phyloP scores from a whole-genome alignment of 2,113 vertebrate genomes.

The Microcebus murinus region DNA sequence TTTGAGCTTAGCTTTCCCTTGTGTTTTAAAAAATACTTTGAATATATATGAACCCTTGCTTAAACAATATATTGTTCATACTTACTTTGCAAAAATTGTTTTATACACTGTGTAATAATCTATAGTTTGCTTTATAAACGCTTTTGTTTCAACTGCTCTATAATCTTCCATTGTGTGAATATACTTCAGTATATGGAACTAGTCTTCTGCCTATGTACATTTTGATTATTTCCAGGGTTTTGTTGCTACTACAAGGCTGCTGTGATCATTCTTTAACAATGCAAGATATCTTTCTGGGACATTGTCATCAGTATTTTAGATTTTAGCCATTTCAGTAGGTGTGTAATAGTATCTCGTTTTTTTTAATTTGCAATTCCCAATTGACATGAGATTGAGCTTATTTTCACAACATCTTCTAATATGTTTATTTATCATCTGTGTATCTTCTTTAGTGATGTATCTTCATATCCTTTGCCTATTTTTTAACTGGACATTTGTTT shows the following conservation, averaged over 20 bases:
- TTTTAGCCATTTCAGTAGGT: background rate
- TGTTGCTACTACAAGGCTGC: background rate
- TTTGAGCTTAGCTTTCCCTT: background rate
- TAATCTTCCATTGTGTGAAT: background rate
- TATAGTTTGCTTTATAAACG: background rate
- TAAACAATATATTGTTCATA: background rate
- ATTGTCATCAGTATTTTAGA: background rate
- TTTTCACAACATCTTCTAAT: background rate
- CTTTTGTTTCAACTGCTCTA: background rate
- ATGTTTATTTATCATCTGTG: background rate
- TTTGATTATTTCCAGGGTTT: background rate
- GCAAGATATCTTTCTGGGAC: background rate
- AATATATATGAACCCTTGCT: background rate
- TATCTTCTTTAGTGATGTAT: background rate
- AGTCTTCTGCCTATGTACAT: background rate
- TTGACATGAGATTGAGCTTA: background rate
- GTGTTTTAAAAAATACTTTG: background rate
- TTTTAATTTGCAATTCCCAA: background rate
- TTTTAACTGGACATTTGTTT: background rate
- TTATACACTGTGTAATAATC: background rate
- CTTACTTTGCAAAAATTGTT: background rate
- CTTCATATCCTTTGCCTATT: background rate
- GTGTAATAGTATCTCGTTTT: background rate
- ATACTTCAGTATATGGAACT: background rate
- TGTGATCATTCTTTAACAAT: background rate